A percentile compares a stretch with the other conserved stretches of the same genome.
phyloP scores from a whole-genome alignment of 2,113 vertebrate species.

The Spheniscus mendiculus region DNA sequence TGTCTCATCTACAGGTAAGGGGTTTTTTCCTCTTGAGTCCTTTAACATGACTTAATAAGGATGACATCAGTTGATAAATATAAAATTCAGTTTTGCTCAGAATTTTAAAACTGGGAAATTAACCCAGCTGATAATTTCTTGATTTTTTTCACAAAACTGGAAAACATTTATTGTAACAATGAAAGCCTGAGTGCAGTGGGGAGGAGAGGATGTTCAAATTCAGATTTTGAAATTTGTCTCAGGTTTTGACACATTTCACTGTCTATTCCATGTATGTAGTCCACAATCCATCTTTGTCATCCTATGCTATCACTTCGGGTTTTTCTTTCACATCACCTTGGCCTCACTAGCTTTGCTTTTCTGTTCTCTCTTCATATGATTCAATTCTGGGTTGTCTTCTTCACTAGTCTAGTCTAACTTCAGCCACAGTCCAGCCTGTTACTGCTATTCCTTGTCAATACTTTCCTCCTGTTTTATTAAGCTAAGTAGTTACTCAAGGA shows the following conservation, averaged over 20 bases:
- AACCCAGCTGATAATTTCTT: background rate
- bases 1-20: background rate
- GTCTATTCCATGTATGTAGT: background rate
- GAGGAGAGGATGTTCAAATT: background rate
- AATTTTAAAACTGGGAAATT: background rate
- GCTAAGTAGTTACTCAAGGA: background rate
- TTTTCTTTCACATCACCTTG: background rate
- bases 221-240: background rate
- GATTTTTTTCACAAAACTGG: background rate
- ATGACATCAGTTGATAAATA: background rate
- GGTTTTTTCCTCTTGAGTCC: background rate
- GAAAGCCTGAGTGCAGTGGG: background rate
- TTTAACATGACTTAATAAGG: background rate
- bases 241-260: background rate
- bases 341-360: background rate
- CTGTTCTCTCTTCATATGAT: background rate
- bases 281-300: background rate
- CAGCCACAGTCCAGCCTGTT: background rate
- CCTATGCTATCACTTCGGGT: background rate
- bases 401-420: background rate
- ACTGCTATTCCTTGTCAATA: background rate
- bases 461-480: background rate
- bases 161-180: background rate
- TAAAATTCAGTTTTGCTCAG: background rate
- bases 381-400: background rate